These are phyloP conservation scores for Parnassius glacialis DNA, from an alignment of 2,888 invertebrate species.

Conservation along the genomic window DNA sequence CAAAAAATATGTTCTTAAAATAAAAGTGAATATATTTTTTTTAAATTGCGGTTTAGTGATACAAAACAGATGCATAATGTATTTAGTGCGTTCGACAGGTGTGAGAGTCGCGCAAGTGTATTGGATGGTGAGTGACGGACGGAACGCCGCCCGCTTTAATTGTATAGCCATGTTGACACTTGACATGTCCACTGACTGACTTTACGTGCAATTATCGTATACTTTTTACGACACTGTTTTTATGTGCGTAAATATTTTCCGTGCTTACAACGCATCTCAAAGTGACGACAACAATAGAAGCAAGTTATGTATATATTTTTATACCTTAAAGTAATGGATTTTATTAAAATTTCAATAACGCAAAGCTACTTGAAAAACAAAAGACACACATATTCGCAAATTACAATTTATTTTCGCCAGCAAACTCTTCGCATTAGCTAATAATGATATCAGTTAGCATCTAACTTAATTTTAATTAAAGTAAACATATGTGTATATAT, in stretches of 20 bases:
- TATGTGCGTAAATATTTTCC: constrained; percentile 1
- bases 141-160: constrained; percentile 43
- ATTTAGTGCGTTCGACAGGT: constrained; percentile 45
- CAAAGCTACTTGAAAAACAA: neutral
- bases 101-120: constrained; percentile 55
- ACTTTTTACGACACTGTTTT: constrained; percentile 4
- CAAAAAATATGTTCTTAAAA: no score
- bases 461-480: no score
- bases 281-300: no score
- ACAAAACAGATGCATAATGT: constrained; percentile 36
- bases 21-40: no score
- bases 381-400: neutral
- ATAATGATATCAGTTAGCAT: neutral
- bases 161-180: constrained; percentile 39
- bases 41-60: constrained; percentile 1
- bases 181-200: constrained; percentile 35
- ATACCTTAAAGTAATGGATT: neutral
- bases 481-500: neutral
- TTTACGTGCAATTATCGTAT: constrained; percentile 19
- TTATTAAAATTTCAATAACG: neutral
- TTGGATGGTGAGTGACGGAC: constrained; percentile 49
- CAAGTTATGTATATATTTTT: no score
- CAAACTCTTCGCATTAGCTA: neutral
- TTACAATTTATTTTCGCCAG: neutral
- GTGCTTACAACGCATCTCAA: no score